Base-by-base conservation (phyloP, 64 coral and sea anemone species). In the Stichodactyla helianthus region DNA sequence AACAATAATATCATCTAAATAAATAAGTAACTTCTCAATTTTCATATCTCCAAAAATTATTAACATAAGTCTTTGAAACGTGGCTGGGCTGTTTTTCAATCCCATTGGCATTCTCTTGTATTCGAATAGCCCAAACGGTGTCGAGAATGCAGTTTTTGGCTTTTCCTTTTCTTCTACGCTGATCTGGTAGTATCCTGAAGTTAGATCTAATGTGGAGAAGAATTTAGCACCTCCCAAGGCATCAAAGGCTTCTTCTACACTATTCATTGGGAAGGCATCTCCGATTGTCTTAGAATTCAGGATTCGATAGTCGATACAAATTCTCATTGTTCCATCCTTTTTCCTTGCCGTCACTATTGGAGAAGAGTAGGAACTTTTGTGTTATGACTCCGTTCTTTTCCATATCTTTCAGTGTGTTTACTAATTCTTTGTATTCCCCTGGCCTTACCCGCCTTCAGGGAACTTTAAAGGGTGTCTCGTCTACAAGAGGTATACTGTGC, bases 51-150 rank as follows among this genome's bases (percentile, higher is more conserved):
- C 78, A 54, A 86, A 53, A 79, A 62, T 64, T 31, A 35, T 17
- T 54, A 86, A 84, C 89, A 91, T 87, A 2, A 91, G 55, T 7
- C 89, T 27, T 26, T 91, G 84, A 64, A 91, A 87, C 0, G 77
- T 71, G 18, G 84, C 89, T 7, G 71, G 89, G 0, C 55, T 78
- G 51, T 82, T 91, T 26, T 31, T 85, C 14, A 91, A n/a, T 19
- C 76, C 84, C 77, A 91, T 86, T 13, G 89, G 56, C 84, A 91
- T 91, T 10, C 87, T 77, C 53, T 84, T 61, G 44, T 87, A 84
- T 16, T 88, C 82, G 0, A 23, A 93, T 19, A 87, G 84, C 44
- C 91, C 28, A 28, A 87, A 85, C 55, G 80, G 88, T 63, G 86
- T 84, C 20, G 86, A 76, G 28, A 93, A 60, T 2, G 79, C 86